Evolutionary conservation across 2,888 invertebrate genomes (phyloP).

Genomic region (Argyresthia goedartella): DNA sequence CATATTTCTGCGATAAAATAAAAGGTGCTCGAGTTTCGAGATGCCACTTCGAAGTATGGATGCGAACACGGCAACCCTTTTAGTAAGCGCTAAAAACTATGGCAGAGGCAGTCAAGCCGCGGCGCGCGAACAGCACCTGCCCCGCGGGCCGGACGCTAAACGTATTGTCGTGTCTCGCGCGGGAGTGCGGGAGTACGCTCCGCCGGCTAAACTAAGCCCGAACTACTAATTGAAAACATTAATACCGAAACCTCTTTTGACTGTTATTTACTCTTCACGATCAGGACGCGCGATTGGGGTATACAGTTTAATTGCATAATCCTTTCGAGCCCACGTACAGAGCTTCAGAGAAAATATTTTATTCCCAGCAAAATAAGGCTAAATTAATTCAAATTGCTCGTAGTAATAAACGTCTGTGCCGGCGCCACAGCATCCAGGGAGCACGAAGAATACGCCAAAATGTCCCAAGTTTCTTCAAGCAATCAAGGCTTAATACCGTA

Average conservation of each 20-base stretch:
- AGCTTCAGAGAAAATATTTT: conserved; percentile 9
- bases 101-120: conserved; percentile 47
- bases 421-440: conserved; percentile 62
- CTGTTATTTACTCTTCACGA: neutral
- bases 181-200: conserved; percentile 4
- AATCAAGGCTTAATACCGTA: conserved; percentile 71
- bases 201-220: conserved; percentile 54
- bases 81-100: conserved; percentile 57
- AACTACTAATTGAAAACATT: conserved; percentile 66
- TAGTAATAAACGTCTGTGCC: conserved; percentile 62
- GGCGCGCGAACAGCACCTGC: conserved; percentile 22
- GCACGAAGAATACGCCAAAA: conserved; percentile 67
- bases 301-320: neutral
- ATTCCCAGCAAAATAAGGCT: conserved; percentile 33
- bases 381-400: conserved; percentile 60
- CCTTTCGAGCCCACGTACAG: conserved; percentile 1
- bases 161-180: conserved; percentile 58
- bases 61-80: conserved; percentile 61
- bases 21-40: neutral
- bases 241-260: conserved; percentile 32
- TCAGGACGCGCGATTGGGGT: neutral
- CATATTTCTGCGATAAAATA: neutral
- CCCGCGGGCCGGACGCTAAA: conserved; percentile 33
- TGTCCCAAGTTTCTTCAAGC: conserved; percentile 70
- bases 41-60: conserved; percentile 5